Percentiles rank a stretch among this genome's conserved stretches.
Evolutionary conservation across 2,888 invertebrate genomes (phyloP).

Genomic region (Julus scandinavius): DNA sequence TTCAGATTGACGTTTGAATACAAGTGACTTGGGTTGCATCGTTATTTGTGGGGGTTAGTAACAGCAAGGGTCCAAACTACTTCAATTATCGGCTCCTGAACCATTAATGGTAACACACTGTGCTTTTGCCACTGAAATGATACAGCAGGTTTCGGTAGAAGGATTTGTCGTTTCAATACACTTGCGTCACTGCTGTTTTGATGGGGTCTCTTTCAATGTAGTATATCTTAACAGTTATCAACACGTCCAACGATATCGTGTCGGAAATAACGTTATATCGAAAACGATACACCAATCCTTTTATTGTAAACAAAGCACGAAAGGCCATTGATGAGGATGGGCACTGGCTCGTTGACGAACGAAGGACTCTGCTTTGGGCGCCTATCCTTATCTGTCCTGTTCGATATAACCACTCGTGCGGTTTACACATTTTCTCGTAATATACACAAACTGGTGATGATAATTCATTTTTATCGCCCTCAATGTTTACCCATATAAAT

Average conservation of each 20-base stretch:
- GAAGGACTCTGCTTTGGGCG: neutral
- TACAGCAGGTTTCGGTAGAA: too few species aligned
- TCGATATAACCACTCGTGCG: neutral
- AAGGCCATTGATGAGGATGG: neutral
- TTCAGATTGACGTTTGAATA: too few species aligned
- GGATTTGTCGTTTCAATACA: too few species aligned
- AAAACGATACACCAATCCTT: neutral
- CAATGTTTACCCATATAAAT: neutral
- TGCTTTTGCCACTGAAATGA: too few species aligned
- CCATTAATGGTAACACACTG: too few species aligned
- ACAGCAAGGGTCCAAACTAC: neutral
- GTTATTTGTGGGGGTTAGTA: neutral
- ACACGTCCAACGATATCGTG: neutral
- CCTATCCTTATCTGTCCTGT: neutral
- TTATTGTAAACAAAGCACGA: neutral
- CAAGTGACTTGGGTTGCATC: neutral
- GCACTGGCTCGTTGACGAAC: neutral
- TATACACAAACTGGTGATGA: neutral
- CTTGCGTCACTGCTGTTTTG: too few species aligned
- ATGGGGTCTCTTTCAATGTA: neutral
- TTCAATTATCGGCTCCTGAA: neutral
- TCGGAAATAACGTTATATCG: neutral
- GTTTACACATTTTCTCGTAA: neutral
- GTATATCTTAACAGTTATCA: neutral
- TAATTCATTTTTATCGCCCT: neutral